phyloP scores from a whole-genome alignment of 2,888 invertebrate species.

The Caenorhabditis wallacei region DNA sequence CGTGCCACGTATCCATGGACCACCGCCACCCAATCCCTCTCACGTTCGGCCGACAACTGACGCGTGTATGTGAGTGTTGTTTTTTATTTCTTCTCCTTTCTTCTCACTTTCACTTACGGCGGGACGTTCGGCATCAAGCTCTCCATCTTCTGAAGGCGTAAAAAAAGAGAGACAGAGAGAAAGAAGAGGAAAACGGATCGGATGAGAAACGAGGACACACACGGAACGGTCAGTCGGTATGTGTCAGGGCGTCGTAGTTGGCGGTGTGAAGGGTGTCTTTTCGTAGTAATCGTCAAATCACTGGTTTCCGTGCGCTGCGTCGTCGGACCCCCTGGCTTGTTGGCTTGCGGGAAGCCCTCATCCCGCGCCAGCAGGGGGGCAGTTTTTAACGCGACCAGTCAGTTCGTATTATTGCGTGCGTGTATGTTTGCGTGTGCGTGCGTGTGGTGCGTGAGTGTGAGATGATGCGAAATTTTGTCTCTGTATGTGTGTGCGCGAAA shows the following conservation, averaged over 20 bases:
- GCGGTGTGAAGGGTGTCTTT: conserved; percentile 13
- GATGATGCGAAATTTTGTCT: conserved; percentile 48
- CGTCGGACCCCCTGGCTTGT: conserved; percentile 43
- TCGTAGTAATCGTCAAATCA: conserved; percentile 51
- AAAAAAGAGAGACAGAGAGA: not conserved
- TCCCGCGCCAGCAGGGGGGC: conserved; percentile 33
- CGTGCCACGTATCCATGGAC: conserved; percentile 50
- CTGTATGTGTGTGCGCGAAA: conserved; percentile 18
- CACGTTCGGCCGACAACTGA: conserved; percentile 59
- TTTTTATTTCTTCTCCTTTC: conserved; percentile 2
- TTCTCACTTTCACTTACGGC: conserved; percentile 15
- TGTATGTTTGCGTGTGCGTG: conserved; percentile 58
- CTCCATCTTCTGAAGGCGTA: conserved; percentile 19
- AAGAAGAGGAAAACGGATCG: conserved; percentile 36
- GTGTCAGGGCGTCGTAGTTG: conserved; percentile 27
- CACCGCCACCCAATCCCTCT: conserved; percentile 31
- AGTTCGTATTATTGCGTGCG: conserved; percentile 60
- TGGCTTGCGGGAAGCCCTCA: conserved; percentile 42
- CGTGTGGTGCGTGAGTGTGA: conserved; percentile 60
- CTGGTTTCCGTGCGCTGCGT: conserved; percentile 22
- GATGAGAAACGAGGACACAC: conserved; percentile 35
- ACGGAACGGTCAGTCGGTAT: conserved; percentile 36
- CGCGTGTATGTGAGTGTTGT: conserved; percentile 35
- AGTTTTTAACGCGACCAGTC: conserved; percentile 36
- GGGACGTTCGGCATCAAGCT: conserved; percentile 16